These are phyloP conservation scores for Cathartes aura DNA, from an alignment of 2,113 vertebrate species.

Conservation along the genomic window DNA sequence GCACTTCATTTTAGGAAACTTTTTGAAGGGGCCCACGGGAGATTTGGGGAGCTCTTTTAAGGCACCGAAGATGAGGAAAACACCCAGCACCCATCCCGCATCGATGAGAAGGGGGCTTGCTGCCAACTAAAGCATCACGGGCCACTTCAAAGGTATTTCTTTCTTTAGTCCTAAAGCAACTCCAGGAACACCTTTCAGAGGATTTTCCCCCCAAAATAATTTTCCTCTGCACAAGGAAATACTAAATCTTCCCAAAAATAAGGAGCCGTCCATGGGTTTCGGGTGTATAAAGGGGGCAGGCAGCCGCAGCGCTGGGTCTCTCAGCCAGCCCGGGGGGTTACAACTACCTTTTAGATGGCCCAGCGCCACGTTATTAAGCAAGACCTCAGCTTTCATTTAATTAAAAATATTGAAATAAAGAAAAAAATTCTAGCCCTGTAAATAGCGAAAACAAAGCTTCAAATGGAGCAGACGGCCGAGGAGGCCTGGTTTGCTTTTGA, in stretches of 20 bases:
- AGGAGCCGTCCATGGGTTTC: accelerated
- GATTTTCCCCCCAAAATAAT: background rate
- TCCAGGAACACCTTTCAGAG: too few species aligned
- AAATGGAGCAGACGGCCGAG: accelerated
- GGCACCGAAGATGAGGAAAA: background rate
- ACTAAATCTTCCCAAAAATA: background rate
- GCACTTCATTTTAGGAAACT: background rate
- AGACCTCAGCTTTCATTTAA: background rate
- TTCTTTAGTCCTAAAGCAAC: background rate
- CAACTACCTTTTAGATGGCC: background rate
- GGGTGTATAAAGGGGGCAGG: background rate
- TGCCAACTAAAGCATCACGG: background rate
- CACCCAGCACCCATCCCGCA: background rate
- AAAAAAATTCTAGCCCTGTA: background rate
- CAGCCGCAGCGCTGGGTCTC: background rate
- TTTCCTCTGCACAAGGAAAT: background rate
- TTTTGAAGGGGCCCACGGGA: background rate
- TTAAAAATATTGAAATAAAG: background rate
- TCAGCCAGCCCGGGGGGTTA: background rate
- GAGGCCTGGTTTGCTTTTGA: background rate
- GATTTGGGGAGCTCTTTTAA: background rate
- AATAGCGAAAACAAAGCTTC: background rate
- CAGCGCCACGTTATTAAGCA: background rate
- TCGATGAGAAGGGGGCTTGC: background rate
- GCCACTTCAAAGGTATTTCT: too few species aligned